Base-by-base conservation (phyloP, 2,797 vertebrate species). In the Cryptoblepharus egeriae region DNA sequence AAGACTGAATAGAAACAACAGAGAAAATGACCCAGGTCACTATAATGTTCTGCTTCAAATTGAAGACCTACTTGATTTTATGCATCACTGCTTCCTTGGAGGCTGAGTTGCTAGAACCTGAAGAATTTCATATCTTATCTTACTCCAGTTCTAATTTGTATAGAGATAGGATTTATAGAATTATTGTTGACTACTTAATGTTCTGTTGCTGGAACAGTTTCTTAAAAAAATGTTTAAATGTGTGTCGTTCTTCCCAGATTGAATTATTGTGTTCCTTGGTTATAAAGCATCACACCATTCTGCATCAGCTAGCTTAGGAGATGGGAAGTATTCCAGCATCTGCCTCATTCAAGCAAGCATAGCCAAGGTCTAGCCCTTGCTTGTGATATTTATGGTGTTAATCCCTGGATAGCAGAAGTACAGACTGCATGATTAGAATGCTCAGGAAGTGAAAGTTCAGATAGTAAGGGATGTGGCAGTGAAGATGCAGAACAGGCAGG, bases 1-100 rank as follows among this genome's bases (percentile, higher is more conserved):
- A 63, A 81, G 72, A 39, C 57, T 93, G 91, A 89, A 85, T 89
- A 91, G 89, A 87, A 90, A 86, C 83, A 92, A 94, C 88, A 84
- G 83, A 75, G 69, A 88, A 77, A 87, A 55, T 57, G 70, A 74
- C 64, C 32, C 20, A 18, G 80, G 26, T 72, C 88, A 83, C 90
- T 55, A 58, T 76, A 87, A 87, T 80, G 65, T 5, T 78, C 49
- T 79, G 39, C 37, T n/a, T 74, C 18, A 52, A 80, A 45, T 58
- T 74, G 82, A 88, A 92, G 77, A 82, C n/a, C 80, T 88, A 69
- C 52, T 58, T 86, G 77, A 87, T 73, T 82, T 86, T 91, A 45
- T 45, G 26, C 76, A 71, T 74, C 69, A 70, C 57, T 58, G 3
- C 11, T 52, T 72, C 42, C 42, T n/a, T 60, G 42, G 6, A 10